Conservation (phyloP, 2,888 invertebrate species). For the Eupithecia centaureata region DNA sequence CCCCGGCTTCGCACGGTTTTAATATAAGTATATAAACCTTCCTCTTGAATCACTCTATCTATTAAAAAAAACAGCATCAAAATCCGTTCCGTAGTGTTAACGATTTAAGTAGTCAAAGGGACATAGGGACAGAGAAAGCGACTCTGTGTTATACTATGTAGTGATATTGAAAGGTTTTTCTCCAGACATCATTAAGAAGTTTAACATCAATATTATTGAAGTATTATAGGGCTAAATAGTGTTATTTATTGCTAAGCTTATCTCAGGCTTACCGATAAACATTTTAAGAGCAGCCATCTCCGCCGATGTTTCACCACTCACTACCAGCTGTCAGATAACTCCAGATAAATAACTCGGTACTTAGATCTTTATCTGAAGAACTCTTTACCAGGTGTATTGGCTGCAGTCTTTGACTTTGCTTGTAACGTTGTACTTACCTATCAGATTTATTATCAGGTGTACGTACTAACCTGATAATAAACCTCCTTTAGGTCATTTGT, state of each 20-base stretch:
- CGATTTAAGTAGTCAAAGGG: too few relatives aligned
- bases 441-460: background rate
- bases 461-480: too few relatives aligned
- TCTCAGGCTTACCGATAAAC: constrained; percentile 55
- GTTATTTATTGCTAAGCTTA: background rate
- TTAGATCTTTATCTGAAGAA: constrained; percentile 18
- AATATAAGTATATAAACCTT: too few relatives aligned
- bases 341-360: background rate
- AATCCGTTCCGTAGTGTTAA: too few relatives aligned
- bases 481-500: too few relatives aligned
- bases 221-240: background rate
- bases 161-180: background rate
- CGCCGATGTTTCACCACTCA: constrained; percentile 15
- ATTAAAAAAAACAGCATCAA: too few relatives aligned
- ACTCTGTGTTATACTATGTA: too few relatives aligned
- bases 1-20: too few relatives aligned
- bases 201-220: background rate
- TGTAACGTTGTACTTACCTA: background rate
- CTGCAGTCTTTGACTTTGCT: background rate
- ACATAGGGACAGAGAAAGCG: too few relatives aligned
- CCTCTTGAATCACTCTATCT: too few relatives aligned
- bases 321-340: constrained; percentile 22
- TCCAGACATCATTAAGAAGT: background rate
- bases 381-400: constrained; percentile 11
- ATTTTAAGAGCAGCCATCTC: constrained; percentile 61